Base-by-base conservation (phyloP, 2,113 vertebrate genomes). In the Elgaria multicarinata region DNA sequence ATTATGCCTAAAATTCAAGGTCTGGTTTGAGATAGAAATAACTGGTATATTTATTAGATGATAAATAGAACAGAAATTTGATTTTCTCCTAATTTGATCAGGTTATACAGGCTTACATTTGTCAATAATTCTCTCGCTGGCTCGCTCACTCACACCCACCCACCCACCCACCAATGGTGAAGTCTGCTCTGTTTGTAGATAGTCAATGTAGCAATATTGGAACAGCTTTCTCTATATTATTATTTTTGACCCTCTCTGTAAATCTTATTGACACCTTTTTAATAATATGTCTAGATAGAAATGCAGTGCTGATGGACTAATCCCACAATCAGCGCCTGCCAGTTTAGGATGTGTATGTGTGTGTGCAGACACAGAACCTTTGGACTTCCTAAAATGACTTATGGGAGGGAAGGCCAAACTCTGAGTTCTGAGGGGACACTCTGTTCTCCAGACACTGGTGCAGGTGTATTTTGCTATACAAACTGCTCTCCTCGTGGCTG, bases 211-310 rank as follows among this genome's bases (percentile, higher is more conserved):
- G n/a, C n/a, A n/a, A n/a, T n/a, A n/a, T n/a, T n/a, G n/a, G n/a
- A n/a, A n/a, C n/a, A n/a, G n/a, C n/a, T n/a, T n/a, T 93, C 90
- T 91, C 87, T 79, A 22, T 14, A 42, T 55, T 42, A 22, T 55
- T 83, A 89, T 9, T 90, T 93, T 80, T 89, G 42, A 86, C 91
- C 85, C 91, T 18, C 36, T 42, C 76, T 85, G 77, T 62, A 89
- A 75, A 84, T 88, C 81, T 72, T 50, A 8, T 42, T 46, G 14
- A 90, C 2, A 67, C 14, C 14, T 42, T 62, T n/a, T 83, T 85
- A 12, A 90, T 67, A 83, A 78, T n/a, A 91, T 18, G 42, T 28
- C 31, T 42, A 6, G 28, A 81, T 53, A 89, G 72, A 90, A 89
- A 89, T 24, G 24, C 0, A 77, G 6, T 0, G 78, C 62, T 88